These are phyloP conservation scores for Bos indicus DNA, from an alignment of 2,113 vertebrate genomes.

Conservation along the genomic window DNA sequence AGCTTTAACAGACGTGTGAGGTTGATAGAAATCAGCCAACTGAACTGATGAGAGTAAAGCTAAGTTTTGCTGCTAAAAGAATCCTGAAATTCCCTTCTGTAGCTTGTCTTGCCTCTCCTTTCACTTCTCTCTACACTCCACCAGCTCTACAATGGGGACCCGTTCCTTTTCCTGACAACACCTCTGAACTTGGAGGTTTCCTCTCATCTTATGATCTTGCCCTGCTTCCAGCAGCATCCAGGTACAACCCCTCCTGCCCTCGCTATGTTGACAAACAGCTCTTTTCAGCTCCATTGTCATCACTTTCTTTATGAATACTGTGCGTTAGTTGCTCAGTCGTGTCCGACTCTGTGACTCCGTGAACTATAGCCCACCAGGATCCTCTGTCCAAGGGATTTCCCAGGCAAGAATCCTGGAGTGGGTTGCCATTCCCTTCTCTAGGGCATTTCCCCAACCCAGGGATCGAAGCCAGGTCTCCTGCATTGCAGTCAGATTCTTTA, in stretches of 20 bases:
- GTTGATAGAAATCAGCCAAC: not conserved
- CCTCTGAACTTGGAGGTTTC: not conserved
- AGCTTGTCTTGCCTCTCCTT: not conserved
- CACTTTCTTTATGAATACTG: not conserved
- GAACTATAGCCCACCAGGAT: not conserved
- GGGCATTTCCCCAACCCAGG: not conserved
- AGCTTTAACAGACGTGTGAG: not conserved
- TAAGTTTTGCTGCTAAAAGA: not conserved
- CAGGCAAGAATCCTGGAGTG: not conserved
- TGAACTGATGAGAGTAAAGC: not conserved
- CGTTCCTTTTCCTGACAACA: not conserved
- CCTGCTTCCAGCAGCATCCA: not conserved
- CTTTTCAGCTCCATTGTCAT: not conserved
- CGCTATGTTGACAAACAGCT: not conserved
- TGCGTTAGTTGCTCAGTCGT: not conserved
- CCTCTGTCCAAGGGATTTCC: not conserved
- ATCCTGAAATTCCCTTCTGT: not conserved
- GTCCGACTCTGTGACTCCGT: not conserved
- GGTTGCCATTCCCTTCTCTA: not conserved
- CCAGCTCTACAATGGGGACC: rapidly evolving
- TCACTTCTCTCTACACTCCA: not conserved
- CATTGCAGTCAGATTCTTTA: not conserved
- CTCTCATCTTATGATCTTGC: not conserved
- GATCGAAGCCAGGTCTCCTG: not conserved
- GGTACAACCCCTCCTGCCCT: not conserved